Conservation (phyloP, 2,797 vertebrate species). For the Crax fasciolata region DNA sequence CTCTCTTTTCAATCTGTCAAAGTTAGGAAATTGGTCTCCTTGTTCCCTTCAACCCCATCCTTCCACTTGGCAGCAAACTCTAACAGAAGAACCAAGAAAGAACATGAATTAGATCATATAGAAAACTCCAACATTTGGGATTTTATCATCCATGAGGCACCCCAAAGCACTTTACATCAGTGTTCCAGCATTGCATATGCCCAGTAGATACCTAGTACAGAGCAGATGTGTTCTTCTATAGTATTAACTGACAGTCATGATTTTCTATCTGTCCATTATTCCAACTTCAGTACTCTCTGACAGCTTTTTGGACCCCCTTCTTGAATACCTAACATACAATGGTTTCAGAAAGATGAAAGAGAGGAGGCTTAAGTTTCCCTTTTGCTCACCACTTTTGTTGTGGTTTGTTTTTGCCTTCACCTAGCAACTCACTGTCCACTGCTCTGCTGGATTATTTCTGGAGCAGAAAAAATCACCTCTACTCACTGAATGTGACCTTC, state of each 20-base stretch:
- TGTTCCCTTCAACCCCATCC: neutral
- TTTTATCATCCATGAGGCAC: neutral
- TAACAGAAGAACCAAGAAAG: neutral
- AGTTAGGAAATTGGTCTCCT: neutral
- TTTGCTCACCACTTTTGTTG: neutral
- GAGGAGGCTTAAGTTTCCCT: neutral
- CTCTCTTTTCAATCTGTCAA: slow-evolving; percentile 15
- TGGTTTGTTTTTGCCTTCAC: neutral
- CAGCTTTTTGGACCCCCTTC: neutral
- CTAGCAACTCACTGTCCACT: neutral
- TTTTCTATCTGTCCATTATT: neutral
- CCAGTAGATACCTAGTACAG: neutral
- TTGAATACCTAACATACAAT: neutral
- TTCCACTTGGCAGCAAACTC: slow-evolving; percentile 6
- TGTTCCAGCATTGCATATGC: neutral
- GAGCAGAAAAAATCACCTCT: neutral
- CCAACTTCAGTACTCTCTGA: neutral
- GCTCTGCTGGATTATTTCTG: neutral
- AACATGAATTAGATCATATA: neutral
- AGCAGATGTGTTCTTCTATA: neutral
- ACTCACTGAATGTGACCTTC: neutral
- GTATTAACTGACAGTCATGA: neutral
- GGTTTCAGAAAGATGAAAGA: neutral
- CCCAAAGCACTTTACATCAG: neutral
- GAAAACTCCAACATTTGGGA: neutral